Percentiles rank a stretch among this genome's conserved stretches.
phyloP scores from a whole-genome alignment of 2,797 vertebrate genomes.

The Leptoclinus maculatus region DNA sequence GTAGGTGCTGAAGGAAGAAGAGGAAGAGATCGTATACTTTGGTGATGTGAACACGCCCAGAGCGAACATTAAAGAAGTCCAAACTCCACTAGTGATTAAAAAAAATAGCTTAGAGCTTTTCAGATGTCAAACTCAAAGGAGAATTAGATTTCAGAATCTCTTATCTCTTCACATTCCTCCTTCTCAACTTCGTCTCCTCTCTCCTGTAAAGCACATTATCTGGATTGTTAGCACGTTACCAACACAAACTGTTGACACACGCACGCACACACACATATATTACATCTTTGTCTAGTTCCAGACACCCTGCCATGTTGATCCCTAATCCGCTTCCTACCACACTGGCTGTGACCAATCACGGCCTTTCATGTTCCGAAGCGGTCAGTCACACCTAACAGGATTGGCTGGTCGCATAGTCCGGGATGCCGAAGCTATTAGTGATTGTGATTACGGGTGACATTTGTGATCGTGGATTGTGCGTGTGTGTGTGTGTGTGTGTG shows the following conservation, averaged over 20 bases:
- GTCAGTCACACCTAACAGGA: constrained; percentile 80
- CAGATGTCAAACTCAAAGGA: constrained; percentile 39
- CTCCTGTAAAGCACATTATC: background rate
- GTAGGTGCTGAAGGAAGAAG: constrained; percentile 1
- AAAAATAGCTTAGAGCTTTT: constrained; percentile 8
- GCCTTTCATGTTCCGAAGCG: constrained; percentile 73
- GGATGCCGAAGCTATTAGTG: constrained; percentile 66
- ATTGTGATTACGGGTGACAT: constrained; percentile 67
- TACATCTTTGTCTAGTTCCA: constrained; percentile 67
- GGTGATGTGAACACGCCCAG: background rate
- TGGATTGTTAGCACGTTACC: constrained; percentile 44
- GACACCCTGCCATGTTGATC: constrained; percentile 66
- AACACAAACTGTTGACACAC: constrained; percentile 34
- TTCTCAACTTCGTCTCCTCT: background rate
- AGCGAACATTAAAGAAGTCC: constrained; percentile 17
- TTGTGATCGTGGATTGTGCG: constrained; percentile 34
- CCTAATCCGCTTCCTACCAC: constrained; percentile 79
- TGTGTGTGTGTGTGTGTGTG: constrained; percentile 32
- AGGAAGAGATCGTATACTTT: constrained; percentile 1
- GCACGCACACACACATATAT: constrained; percentile 21
- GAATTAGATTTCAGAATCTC: constrained; percentile 23
- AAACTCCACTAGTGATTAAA: background rate
- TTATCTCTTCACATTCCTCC: constrained; percentile 11
- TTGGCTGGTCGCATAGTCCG: constrained; percentile 70
- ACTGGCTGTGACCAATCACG: constrained; percentile 78